These are phyloP conservation scores for Choloepus didactylus DNA, from an alignment of 2,797 vertebrate species.

Conservation along the genomic window DNA sequence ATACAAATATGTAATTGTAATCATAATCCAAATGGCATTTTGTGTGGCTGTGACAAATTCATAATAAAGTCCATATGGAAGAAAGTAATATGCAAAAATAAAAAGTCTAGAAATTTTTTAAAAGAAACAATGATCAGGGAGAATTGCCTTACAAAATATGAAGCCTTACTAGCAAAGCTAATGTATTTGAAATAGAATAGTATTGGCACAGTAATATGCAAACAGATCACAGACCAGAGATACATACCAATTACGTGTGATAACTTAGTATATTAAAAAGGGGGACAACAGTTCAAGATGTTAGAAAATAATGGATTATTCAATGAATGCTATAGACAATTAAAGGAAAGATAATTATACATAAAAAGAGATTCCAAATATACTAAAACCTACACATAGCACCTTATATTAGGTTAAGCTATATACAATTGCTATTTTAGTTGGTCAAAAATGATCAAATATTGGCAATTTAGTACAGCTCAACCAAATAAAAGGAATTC, in stretches of 20 bases:
- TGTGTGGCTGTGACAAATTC: not conserved
- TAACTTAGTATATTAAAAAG: not conserved
- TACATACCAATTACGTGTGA: not conserved
- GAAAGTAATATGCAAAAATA: not conserved
- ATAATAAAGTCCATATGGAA: not conserved
- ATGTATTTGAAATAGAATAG: not conserved
- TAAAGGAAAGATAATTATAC: not conserved
- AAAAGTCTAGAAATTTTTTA: not conserved
- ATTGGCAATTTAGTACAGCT: not conserved
- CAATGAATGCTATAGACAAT: not conserved
- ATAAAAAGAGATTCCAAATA: not conserved
- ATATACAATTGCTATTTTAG: not conserved
- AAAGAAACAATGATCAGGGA: not conserved
- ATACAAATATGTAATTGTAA: not conserved
- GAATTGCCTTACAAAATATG: not conserved
- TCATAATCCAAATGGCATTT: not conserved
- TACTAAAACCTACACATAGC: not conserved
- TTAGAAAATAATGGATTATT: not conserved
- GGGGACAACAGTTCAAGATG: not conserved
- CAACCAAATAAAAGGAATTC: not conserved
- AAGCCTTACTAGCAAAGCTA: not conserved
- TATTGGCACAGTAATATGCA: not conserved
- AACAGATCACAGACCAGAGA: conserved; percentile 6
- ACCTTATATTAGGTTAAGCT: not conserved
- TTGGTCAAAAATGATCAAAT: not conserved